A percentile compares a stretch with the other conserved stretches of the same genome.
These are phyloP conservation scores for Caenorhabditis tropicalis DNA, from an alignment of 1,140 invertebrate species.

Conservation along the genomic window DNA sequence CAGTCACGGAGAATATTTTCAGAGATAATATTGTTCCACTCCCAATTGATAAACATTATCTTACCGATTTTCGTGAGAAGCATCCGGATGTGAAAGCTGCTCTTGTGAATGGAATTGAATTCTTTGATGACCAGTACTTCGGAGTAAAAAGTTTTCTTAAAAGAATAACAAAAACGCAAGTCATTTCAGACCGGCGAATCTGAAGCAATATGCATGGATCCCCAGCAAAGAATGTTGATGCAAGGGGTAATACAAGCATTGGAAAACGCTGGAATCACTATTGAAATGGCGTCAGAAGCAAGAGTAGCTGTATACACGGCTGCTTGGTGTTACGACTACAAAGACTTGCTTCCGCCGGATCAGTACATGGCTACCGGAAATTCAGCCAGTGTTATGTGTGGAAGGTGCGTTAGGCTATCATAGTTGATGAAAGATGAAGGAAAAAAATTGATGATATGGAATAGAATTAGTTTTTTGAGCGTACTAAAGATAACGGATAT, in stretches of 20 bases:
- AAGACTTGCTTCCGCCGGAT: constrained; percentile 45
- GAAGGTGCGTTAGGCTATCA: neutral
- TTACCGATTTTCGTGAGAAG: constrained; percentile 20
- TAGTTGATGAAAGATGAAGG: neutral
- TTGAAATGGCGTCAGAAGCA: neutral
- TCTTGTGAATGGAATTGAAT: constrained; percentile 84
- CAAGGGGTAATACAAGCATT: constrained; percentile 74
- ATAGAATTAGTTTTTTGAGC: too few species aligned
- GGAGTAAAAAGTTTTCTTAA: too few species aligned
- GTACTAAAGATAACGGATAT: too few species aligned
- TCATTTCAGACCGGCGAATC: constrained; percentile 34
- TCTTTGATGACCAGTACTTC: constrained; percentile 77
- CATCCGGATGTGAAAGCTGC: constrained; percentile 74
- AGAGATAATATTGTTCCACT: constrained; percentile 15
- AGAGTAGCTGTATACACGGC: constrained; percentile 49
- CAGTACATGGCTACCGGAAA: constrained; percentile 42
- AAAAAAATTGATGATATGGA: constrained; percentile 18
- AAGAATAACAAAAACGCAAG: too few species aligned
- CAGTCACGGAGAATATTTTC: too few species aligned
- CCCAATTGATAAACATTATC: neutral
- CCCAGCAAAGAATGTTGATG: constrained; percentile 75
- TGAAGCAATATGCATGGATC: constrained; percentile 75
- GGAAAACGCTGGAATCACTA: constrained; percentile 64
- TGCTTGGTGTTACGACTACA: constrained; percentile 54
- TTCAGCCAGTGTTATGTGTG: constrained; percentile 36